These are phyloP conservation scores for Dendropsophus ebraccatus DNA, from an alignment of 2,113 vertebrate genomes.

Conservation along the genomic window DNA sequence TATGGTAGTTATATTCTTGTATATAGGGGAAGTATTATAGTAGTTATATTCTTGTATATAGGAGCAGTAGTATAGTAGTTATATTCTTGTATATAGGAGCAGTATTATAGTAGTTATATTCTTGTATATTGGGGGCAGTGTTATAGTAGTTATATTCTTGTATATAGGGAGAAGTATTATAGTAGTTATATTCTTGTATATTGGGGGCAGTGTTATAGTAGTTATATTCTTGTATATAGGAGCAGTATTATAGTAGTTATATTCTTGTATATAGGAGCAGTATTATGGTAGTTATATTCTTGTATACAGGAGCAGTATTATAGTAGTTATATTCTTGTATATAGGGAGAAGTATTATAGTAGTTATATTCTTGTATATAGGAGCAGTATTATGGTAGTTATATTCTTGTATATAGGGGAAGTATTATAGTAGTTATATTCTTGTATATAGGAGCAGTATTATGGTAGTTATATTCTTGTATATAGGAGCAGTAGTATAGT, in stretches of 20 bases:
- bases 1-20: slow-evolving; percentile 1
- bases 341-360: slow-evolving; percentile 6
- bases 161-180: neutral
- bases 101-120: slow-evolving; percentile 7
- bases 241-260: neutral
- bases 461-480: slow-evolving; percentile 6
- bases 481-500: neutral
- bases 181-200: neutral
- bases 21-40: neutral
- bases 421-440: slow-evolving; percentile 7
- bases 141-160: slow-evolving; percentile 15
- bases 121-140: neutral
- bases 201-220: slow-evolving; percentile 1
- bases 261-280: neutral
- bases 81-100: neutral
- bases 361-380: neutral
- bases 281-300: neutral
- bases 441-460: neutral
- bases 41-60: neutral
- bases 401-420: neutral
- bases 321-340: slow-evolving; percentile 1
- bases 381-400: neutral
- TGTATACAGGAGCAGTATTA: neutral
- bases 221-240: neutral
- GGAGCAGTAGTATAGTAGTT: neutral